Base-by-base conservation (phyloP, 2,113 vertebrate species). In the Colossoma macropomum region DNA sequence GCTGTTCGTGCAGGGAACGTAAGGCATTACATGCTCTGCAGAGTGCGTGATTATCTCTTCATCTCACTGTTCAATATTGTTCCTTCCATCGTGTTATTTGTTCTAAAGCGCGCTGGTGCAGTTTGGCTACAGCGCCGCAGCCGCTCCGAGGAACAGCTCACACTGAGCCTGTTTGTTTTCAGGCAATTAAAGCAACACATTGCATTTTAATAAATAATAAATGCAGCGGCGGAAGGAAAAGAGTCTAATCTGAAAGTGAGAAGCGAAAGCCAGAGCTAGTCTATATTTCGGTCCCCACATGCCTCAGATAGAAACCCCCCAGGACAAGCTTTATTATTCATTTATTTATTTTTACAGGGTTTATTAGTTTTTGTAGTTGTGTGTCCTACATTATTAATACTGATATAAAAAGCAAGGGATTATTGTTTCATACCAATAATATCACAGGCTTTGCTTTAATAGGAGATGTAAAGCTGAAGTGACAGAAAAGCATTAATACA, bases 191-290 rank as follows among this genome's bases (percentile, higher is more conserved):
- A 77, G 77, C 41, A 45, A 79, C 41, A 45, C 13, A 16, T 32
- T 27, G 63, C 7, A 25, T 17, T 27, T 74, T 77, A 69, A 81
- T 81, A 81, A 81, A 78, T 81, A 77, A 81, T 62, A 27, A 25
- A n/a, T 48, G 70, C 8, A 72, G 17, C 23, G 41, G 19, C 28
- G 78, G 62, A 32, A 68, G 56, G 62, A 73, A 77, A 16, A 5
- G 25, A 28, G 52, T 81, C 75, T 81, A 85, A 62, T 85, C 73
- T 80, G 34, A 77, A 77, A 71, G 54, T 77, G 45, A 72, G 68
- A 81, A 81, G 63, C 75, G 45, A 77, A 75, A 81, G n/a, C 52
- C 34, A 66, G 62, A 74, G 74, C 50, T 82, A 60, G 69, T 62
- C 62, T 70, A 34, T 38, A 28, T n/a, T 41, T 9, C 30, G 25